Evolutionary conservation across 2,113 vertebrate genomes (phyloP), one percentile per base, ranked within the genome.

Genomic region (Rhinolophus sinicus): DNA sequence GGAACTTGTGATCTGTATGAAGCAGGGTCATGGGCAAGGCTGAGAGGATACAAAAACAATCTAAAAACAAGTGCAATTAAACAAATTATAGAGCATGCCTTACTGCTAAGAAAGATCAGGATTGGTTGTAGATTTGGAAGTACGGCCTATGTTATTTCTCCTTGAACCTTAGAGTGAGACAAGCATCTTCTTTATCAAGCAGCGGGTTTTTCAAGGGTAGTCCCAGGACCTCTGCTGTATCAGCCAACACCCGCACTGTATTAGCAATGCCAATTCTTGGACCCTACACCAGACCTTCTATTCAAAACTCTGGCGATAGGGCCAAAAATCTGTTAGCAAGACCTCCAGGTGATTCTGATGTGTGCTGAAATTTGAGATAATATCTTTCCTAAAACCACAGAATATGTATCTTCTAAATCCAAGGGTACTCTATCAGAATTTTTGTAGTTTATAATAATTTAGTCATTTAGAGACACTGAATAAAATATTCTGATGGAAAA

Each of bases 101-200:
- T 77, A 30, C 56, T 91, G 44, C 35, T 90, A 77, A 85, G 76
- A 96, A 94, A 91, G 86, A 58, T 88, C 44, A 95, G 64, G 85
- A 82, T 69, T 81, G 47, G 44, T 70, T 94, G 12, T 90, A 60
- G 60, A 44, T 85, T 93, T 92, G 26, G 52, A 95, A 90, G 14
- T 9, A 12, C 60, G 38, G n/a, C 35, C 50, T 89, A 73, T 93
- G 7, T 52, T 14, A 54, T 85, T 93, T 94, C n/a, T 88, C 64
- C 73, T 62, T 69, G 56, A 96, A 60, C 52, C n/a, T 44, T 88
- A 54, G 38, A 40, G 3, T 88, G 18, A 67, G 30, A 21, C 11
- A 82, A 95, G n/a, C n/a, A 35, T 81, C 28, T 73, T 91, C 62
- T 89, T 91, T 72, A 21, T 95, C 18, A n/a, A 97, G 40, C 50